phyloP scores from a whole-genome alignment of 2,888 invertebrate genomes.

The Dolichopus griseipennis region DNA sequence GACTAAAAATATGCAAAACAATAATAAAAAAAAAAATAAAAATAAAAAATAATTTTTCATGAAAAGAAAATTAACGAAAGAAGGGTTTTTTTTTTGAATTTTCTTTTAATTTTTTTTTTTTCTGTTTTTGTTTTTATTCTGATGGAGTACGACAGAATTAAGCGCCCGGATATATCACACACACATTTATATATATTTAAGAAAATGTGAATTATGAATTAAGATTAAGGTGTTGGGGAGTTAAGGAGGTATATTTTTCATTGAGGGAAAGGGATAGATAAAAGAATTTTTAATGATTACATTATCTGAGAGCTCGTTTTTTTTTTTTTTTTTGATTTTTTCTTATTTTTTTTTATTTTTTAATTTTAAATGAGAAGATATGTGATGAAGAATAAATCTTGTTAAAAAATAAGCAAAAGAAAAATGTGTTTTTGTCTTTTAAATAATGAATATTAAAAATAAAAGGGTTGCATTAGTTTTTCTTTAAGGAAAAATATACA shows the following conservation, averaged over 20 bases:
- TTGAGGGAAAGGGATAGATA: background rate
- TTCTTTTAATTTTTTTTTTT: too few species aligned
- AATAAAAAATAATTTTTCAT: background rate
- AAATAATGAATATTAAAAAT: background rate
- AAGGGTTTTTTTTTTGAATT: background rate
- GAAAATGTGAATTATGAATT: too few species aligned
- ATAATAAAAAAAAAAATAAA: background rate
- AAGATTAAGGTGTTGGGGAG: too few species aligned
- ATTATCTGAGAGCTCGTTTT: background rate
- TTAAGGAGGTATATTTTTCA: background rate
- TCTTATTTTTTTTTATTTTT: background rate
- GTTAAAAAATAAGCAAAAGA: background rate
- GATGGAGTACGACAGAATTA: background rate
- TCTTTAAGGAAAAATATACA: too few species aligned
- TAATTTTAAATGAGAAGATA: constrained; percentile 1
- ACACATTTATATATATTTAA: background rate
- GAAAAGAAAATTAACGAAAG: constrained; percentile 1
- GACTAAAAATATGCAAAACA: background rate
- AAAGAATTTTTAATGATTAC: constrained; percentile 6
- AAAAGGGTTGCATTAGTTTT: background rate
- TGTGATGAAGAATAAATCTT: constrained; percentile 6
- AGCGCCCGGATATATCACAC: background rate
- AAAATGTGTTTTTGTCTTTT: background rate
- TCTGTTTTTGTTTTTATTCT: background rate
- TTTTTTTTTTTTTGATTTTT: background rate